Evolutionary conservation across 2,113 vertebrate genomes (phyloP).

Genomic region (Agapornis roseicollis): DNA sequence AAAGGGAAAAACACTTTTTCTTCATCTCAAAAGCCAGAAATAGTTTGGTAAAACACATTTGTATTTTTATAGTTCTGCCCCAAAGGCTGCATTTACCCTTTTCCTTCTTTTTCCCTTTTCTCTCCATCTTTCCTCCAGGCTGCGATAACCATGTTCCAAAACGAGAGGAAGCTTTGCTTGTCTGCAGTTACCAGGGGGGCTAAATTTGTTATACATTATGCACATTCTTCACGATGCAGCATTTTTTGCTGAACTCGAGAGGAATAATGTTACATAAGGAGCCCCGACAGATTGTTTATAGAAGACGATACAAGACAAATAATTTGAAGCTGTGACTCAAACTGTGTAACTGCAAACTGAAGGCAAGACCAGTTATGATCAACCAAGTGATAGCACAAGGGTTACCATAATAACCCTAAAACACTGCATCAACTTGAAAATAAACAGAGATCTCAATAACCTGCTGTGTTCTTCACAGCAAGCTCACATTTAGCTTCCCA

Average conservation of each 20-base stretch:
- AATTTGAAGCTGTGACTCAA: conserved; percentile 46
- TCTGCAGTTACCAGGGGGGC: conserved; percentile 3
- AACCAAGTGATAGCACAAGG: neutral
- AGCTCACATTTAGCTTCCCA: neutral
- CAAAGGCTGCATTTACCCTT: neutral
- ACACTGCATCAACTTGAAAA: neutral
- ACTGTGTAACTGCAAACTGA: conserved; percentile 4
- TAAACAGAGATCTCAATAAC: neutral
- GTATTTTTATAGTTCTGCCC: neutral
- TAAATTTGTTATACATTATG: conserved; percentile 47
- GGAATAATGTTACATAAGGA: conserved; percentile 47
- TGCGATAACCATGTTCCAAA: neutral
- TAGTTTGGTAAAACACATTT: neutral
- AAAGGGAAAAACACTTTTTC: neutral
- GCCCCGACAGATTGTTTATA: conserved; percentile 40
- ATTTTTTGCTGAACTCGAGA: conserved; percentile 54
- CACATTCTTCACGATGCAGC: conserved; percentile 38
- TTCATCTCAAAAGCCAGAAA: neutral
- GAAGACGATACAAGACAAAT: conserved; percentile 19
- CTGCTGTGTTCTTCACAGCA: neutral
- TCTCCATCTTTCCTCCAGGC: neutral
- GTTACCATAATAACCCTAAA: neutral
- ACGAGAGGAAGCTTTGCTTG: neutral
- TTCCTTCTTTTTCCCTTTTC: neutral
- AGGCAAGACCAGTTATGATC: conserved; percentile 24